phyloP scores from a whole-genome alignment of 2,888 invertebrate species.

The Beris morrisii region DNA sequence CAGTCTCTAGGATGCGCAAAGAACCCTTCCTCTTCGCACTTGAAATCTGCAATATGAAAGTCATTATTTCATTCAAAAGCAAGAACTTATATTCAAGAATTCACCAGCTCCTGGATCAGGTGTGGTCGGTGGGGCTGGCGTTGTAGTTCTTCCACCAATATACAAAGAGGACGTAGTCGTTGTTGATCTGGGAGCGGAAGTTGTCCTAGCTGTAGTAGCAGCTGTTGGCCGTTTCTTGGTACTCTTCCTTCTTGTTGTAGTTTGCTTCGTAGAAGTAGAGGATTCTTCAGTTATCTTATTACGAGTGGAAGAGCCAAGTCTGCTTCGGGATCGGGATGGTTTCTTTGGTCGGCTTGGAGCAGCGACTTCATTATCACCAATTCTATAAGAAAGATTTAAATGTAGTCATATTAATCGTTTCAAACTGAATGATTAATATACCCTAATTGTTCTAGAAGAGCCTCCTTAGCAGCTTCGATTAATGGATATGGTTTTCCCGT shows the following conservation, averaged over 20 bases:
- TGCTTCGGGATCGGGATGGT: constrained; percentile 49
- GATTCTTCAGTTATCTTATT: constrained; percentile 44
- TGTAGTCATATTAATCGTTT: constrained; percentile 3
- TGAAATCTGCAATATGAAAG: constrained; percentile 66
- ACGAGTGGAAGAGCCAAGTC: constrained; percentile 44
- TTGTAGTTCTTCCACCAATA: constrained; percentile 57
- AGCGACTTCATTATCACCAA: constrained; percentile 53
- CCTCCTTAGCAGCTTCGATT: constrained; percentile 87
- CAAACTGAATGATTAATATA: constrained; percentile 47
- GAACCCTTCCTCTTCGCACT: constrained; percentile 91
- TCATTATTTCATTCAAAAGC: not conserved
- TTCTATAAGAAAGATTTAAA: constrained; percentile 41
- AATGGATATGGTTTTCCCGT: constrained; percentile 85
- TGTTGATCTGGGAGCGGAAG: constrained; percentile 50
- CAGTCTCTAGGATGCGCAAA: constrained; percentile 90
- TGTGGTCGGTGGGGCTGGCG: constrained; percentile 74
- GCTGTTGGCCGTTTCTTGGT: constrained; percentile 42
- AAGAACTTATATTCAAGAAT: constrained; percentile 15
- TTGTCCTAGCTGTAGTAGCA: constrained; percentile 48
- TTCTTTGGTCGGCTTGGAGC: constrained; percentile 49
- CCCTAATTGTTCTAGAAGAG: constrained; percentile 69
- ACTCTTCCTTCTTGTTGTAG: constrained; percentile 12
- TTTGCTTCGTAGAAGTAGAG: constrained; percentile 10
- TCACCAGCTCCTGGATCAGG: constrained; percentile 84
- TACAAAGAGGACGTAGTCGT: constrained; percentile 49